Base-by-base conservation (phyloP, 2,797 vertebrate genomes). In the Morelia viridis region DNA sequence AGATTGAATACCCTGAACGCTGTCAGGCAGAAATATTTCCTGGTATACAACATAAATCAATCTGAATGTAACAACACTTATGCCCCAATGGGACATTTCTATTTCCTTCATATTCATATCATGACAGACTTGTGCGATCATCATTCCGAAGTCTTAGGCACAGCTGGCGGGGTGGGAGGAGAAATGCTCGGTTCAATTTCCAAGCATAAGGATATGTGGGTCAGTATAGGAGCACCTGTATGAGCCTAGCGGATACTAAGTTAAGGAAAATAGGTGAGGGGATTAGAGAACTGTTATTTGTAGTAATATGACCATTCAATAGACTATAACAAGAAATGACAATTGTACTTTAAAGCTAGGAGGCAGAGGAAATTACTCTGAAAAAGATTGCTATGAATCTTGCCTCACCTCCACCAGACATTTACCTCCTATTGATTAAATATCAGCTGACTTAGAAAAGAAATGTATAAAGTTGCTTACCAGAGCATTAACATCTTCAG, bases 401-500 rank as follows among this genome's bases (percentile, higher is more conserved):
- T 76, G 5, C n/a, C 15, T 24, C 41, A 41, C 31, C 12, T 17
- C 11, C 31, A 46, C 31, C 12, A 15, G 50, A 90, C 62, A 64
- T 60, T 46, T 76, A 28, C 58, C 50, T 71, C 9, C 41, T 26
- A 22, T 58, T 1, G 5, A 60, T 90, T 26, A 26, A 60, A 62
- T n/a, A 26, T 24, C 64, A n/a, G 46, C 41, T 64, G 17, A 11
- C 12, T 88, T 17, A 28, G 13, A 56, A 58, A 62, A 62, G 12
- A 57, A 53, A n/a, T 6, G 19, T 7, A 41, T 1, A 58, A 87
- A 65, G 83, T 84, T 88, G 91, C 97, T 95, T 98, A 99, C 99
- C 99, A 99, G 97, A 95, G 98, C 98, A 7, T 99, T 99, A 96
- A 99, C 98, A 96, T 99, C 99, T 96, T 99, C 99, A 0, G 99